Conservation (phyloP, 2,797 vertebrate genomes). For the Dipus sagitta region DNA sequence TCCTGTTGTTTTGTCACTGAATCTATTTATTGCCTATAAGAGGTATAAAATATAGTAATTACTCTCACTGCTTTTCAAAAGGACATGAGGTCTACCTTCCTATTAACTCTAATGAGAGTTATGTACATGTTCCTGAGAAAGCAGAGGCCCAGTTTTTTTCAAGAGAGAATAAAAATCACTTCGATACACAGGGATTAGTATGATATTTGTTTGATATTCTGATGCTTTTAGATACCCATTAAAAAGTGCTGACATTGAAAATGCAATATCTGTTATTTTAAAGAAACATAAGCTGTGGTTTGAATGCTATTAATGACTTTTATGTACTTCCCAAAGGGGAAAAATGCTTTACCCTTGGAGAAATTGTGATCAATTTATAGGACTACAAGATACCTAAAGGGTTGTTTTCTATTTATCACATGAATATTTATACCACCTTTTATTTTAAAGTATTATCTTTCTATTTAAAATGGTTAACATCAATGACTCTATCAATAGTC, state of each 20-base stretch:
- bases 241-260: conserved; percentile 62
- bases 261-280: conserved; percentile 66
- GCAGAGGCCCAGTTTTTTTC: conserved; percentile 62
- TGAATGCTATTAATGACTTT: conserved; percentile 8
- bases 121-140: conserved; percentile 69
- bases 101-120: conserved; percentile 85
- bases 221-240: conserved; percentile 71
- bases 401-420: not conserved
- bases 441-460: conserved; percentile 19
- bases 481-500: not conserved
- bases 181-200: conserved; percentile 63
- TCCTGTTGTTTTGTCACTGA: conserved; percentile 66
- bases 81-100: conserved; percentile 81
- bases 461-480: not conserved
- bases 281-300: conserved; percentile 49
- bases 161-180: conserved; percentile 82
- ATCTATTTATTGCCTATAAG: conserved; percentile 78
- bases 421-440: not conserved
- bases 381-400: not conserved
- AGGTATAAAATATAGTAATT: conserved; percentile 81
- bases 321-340: not conserved
- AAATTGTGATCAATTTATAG: conserved; percentile 25
- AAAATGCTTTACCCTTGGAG: conserved; percentile 12
- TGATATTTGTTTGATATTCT: not conserved
- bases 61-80: conserved; percentile 73